phyloP scores from a whole-genome alignment of 2,888 invertebrate species.

The Tipula unca region DNA sequence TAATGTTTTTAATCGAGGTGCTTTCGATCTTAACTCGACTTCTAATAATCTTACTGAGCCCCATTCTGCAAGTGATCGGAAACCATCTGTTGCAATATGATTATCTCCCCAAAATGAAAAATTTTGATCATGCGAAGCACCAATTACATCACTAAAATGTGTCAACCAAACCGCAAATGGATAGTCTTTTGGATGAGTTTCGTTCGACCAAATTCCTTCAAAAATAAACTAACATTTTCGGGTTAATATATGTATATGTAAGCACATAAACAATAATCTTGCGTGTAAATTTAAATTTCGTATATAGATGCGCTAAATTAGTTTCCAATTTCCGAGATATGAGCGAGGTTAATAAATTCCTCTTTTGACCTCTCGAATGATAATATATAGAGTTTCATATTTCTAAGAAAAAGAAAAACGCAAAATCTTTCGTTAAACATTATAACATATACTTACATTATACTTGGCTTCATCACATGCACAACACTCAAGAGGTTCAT shows the following conservation, averaged over 20 bases:
- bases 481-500: conserved; percentile 64
- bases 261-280: no score
- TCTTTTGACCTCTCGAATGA: background rate
- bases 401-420: background rate
- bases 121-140: conserved; percentile 83
- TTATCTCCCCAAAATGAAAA: conserved; percentile 90
- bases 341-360: background rate
- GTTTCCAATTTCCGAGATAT: background rate
- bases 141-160: conserved; percentile 95
- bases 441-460: conserved; percentile 53
- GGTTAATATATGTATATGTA: background rate
- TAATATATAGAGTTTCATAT: background rate
- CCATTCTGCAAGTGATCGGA: conserved; percentile 58
- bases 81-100: conserved; percentile 77
- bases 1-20: conserved; percentile 66
- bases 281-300: background rate
- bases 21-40: conserved; percentile 78
- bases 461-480: conserved; percentile 97
- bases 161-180: conserved; percentile 84
- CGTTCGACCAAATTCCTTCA: conserved; percentile 91
- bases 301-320: background rate
- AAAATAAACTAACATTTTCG: conserved; percentile 56
- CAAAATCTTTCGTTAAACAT: background rate
- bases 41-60: conserved; percentile 85
- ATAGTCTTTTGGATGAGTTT: conserved; percentile 94